A percentile compares a stretch with the other conserved stretches of the same genome.
These are phyloP conservation scores for Tetramorium simillimum DNA, from an alignment of 1,140 invertebrate species.

Conservation along the genomic window DNA sequence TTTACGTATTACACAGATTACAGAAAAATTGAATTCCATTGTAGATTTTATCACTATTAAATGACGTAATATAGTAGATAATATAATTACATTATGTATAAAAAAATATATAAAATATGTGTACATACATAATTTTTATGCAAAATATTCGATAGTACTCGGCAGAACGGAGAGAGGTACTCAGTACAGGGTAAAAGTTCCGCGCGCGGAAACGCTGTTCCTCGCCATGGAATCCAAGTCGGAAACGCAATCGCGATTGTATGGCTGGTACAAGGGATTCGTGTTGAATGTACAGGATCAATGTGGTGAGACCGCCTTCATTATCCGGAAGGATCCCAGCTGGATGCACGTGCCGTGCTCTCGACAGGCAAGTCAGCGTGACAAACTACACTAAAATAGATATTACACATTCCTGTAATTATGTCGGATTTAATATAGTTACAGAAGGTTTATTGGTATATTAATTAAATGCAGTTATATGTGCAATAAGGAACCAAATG, in stretches of 20 bases:
- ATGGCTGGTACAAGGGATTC: conserved; percentile 59
- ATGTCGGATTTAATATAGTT: not conserved
- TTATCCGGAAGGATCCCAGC: conserved; percentile 71
- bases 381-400: not conserved
- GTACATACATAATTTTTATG: not conserved
- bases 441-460: not conserved
- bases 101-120: not conserved
- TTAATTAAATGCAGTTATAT: not conserved
- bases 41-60: not conserved
- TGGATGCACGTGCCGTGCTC: conserved; percentile 72
- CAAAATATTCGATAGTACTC: conserved; percentile 66
- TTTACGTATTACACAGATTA: not conserved
- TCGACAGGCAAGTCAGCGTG: conserved; percentile 64
- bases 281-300: conserved; percentile 74
- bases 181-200: conserved; percentile 77
- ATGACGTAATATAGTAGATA: not conserved
- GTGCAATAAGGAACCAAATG: no score
- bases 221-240: conserved; percentile 71
- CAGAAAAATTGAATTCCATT: not conserved
- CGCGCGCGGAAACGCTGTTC: conserved; percentile 77
- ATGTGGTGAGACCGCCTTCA: conserved; percentile 74
- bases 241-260: not conserved
- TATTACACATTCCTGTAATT: not conserved
- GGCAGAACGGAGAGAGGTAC: conserved; percentile 61
- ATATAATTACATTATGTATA: not conserved